Evolutionary conservation across 2,888 invertebrate genomes (phyloP).

Genomic region (Malthinus flaveolus): DNA sequence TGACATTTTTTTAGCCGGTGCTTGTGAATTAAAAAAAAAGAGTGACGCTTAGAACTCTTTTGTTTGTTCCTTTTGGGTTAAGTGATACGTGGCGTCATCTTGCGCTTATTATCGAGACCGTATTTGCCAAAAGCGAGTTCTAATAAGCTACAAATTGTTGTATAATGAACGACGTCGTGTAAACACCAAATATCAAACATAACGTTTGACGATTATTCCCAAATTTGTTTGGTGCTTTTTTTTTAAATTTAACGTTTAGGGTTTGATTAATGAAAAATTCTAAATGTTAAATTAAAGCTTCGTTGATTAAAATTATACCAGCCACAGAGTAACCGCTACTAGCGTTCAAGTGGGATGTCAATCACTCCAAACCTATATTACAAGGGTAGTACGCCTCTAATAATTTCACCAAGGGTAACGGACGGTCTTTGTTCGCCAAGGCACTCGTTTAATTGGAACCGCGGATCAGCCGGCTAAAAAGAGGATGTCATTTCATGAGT

Average conservation of each 20-base stretch:
- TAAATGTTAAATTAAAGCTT: conserved; percentile 1
- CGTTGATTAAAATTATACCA: conserved; percentile 4
- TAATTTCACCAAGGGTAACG: conserved; percentile 42
- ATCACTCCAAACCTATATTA: conserved; percentile 39
- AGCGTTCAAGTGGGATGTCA: conserved; percentile 42
- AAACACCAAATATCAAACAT: conserved; percentile 35
- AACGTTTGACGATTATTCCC: conserved; percentile 22
- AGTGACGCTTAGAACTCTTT: background rate
- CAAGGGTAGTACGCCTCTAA: conserved; percentile 43
- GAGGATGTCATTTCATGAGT: conserved; percentile 53
- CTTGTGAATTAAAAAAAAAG: background rate
- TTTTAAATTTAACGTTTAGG: background rate
- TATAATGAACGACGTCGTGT: conserved; percentile 35
- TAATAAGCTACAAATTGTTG: conserved; percentile 37
- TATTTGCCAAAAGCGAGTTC: conserved; percentile 28
- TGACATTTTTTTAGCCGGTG: background rate
- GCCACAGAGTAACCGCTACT: conserved; percentile 38
- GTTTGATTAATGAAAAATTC: background rate
- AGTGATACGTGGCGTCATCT: conserved; percentile 30
- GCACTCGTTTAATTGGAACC: conserved; percentile 53
- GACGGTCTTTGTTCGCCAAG: conserved; percentile 44
- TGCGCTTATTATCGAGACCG: conserved; percentile 15
- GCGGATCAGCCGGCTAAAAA: conserved; percentile 54
- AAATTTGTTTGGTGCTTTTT: conserved; percentile 15
- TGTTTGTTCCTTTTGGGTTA: background rate